Evolutionary conservation across 2,888 invertebrate genomes (phyloP).

Genomic region (Drosophila atripex): DNA sequence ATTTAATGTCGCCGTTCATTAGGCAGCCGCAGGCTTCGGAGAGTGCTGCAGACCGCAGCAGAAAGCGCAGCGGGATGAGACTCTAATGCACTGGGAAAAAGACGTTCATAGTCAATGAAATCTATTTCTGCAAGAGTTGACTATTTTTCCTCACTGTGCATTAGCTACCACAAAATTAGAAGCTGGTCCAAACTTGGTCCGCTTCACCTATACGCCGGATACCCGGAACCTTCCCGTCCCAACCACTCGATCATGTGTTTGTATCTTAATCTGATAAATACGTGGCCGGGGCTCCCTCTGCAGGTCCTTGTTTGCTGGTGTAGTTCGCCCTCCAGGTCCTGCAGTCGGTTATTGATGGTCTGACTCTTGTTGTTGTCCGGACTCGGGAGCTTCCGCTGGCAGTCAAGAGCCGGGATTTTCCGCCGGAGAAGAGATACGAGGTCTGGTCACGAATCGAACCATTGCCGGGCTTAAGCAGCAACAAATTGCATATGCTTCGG

Average conservation of each 20-base stretch:
- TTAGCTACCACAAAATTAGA: conserved; percentile 55
- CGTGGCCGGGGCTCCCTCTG: conserved; percentile 31
- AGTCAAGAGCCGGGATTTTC: conserved; percentile 63
- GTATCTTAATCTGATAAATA: conserved; percentile 74
- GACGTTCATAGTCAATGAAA: too few relatives aligned
- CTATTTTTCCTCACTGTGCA: not conserved
- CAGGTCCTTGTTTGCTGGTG: conserved; percentile 40
- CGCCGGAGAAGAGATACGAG: conserved; percentile 53
- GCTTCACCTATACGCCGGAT: not conserved
- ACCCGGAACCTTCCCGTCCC: not conserved
- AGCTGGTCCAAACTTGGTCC: conserved; percentile 37
- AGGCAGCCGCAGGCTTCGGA: conserved; percentile 52
- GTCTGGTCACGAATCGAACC: conserved; percentile 39
- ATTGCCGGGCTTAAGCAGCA: conserved; percentile 52
- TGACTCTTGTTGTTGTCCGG: conserved; percentile 28
- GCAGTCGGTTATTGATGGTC: conserved; percentile 67
- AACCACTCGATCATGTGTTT: conserved; percentile 64
- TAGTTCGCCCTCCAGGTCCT: conserved; percentile 51
- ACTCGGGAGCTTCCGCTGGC: conserved; percentile 47
- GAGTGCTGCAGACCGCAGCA: conserved; percentile 51
- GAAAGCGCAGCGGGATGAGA: conserved; percentile 14
- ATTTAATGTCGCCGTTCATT: conserved; percentile 75
- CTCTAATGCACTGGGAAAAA: conserved; percentile 4
- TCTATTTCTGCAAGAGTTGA: too few relatives aligned
- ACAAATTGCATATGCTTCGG: conserved; percentile 56